Base-by-base conservation (phyloP, 2,888 invertebrate genomes). In the Teleogryllus oceanicus region DNA sequence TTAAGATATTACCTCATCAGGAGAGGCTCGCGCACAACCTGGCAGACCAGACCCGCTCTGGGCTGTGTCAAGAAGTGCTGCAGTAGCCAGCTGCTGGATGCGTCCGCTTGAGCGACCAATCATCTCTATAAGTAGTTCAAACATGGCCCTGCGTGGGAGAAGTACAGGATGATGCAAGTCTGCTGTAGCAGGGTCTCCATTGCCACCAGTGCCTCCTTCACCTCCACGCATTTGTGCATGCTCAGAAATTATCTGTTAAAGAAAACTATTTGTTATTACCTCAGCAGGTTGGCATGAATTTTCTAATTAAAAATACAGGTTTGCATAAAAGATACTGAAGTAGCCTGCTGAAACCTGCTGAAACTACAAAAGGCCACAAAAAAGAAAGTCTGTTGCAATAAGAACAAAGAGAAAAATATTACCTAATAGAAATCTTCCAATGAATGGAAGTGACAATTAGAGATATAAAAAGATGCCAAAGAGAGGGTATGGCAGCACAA, bases 131-230 rank as follows among this genome's bases (percentile, higher is more conserved):
- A 97, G 89, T 79, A 96, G 88, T 77, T 92, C 90, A 85, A 96
- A 92, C 90, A 98, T 94, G 85, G 94, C 93, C 84, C 92, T 90
- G 74, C 94, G 89, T 8, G 97, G 97, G 85, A 97, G 89, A 84
- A 94, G 91, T 81, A 90, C 89, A 0, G 97, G 96, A 87, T 94
- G 92, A 84, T 91, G 89, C 80, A 91, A 87, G 84, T 92, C 91
- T 50, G 87, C 87, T 0, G 62, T 62, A 62, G 62, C 62, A n/a
- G 62, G 62, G n/a, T 62, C 62, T 18, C 62, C n/a, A 8, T n/a
- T n/a, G n/a, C 62, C 62, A 11, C 62, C 62, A 62, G 62, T n/a
- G 1, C 12, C 16, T 18, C 62, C n/a, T n/a, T 50, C 75, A n/a
- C 81, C 83, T 81, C 89, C 88, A 79, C 92, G 88, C 82, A 92